Conservation (phyloP, 2,888 invertebrate species). For the Notodonta ziczac region DNA sequence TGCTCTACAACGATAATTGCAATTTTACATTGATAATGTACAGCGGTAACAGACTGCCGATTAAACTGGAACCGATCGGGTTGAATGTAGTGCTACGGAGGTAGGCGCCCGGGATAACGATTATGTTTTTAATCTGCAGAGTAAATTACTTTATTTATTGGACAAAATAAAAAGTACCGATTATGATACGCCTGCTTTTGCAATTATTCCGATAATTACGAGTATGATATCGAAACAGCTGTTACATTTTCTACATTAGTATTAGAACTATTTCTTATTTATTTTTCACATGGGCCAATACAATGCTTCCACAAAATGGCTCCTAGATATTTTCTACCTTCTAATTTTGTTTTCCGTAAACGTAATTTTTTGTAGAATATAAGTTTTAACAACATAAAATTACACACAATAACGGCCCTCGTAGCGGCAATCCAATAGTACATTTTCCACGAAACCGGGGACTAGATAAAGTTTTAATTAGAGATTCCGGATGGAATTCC, state of each 20-base stretch:
- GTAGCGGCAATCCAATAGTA: constrained; percentile 32
- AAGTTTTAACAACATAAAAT: background rate
- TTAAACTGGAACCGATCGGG: constrained; percentile 31
- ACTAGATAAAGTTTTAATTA: constrained; percentile 84
- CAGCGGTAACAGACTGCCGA: constrained; percentile 26
- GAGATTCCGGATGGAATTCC: constrained; percentile 81
- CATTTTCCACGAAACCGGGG: constrained; percentile 50
- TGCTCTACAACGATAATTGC: constrained; percentile 43
- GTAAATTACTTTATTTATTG: background rate
- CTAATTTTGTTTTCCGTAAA: too few relatives aligned
- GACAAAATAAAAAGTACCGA: background rate
- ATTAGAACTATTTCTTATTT: background rate
- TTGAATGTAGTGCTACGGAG: constrained; percentile 26
- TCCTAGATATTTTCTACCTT: too few relatives aligned
- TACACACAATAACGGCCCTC: constrained; percentile 6
- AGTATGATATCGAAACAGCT: too few relatives aligned
- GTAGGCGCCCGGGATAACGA: constrained; percentile 18
- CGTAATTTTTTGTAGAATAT: background rate
- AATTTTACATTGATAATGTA: constrained; percentile 41
- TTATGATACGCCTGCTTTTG: background rate
- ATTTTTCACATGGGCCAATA: background rate
- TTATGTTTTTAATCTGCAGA: background rate
- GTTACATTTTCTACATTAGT: background rate
- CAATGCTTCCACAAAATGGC: too few relatives aligned
- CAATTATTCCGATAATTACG: background rate